A percentile compares a stretch with the other conserved stretches of the same genome.
Conservation (phyloP, 2,888 invertebrate genomes). For the Diaprepes abbreviatus region DNA sequence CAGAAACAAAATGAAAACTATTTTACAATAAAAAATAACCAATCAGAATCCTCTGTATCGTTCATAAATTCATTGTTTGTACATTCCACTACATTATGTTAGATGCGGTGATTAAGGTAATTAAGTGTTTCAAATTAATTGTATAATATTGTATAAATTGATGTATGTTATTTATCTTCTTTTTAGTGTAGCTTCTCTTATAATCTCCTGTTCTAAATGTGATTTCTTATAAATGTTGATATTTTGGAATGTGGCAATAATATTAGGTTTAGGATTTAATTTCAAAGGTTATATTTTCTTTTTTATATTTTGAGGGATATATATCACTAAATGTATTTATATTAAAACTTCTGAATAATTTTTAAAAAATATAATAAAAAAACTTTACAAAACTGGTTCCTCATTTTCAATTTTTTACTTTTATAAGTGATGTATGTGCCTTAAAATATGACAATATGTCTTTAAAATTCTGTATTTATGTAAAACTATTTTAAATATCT, state of each 20-base stretch:
- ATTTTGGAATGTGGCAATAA: constrained; percentile 37
- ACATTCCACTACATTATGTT: constrained; percentile 28
- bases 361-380: no score
- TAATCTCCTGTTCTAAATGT: constrained; percentile 36
- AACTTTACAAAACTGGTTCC: no score
- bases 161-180: constrained; percentile 16
- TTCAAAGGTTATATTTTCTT: neutral
- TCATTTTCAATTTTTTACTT: no score
- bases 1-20: constrained; percentile 4
- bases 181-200: constrained; percentile 20
- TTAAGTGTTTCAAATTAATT: constrained; percentile 21
- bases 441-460: no score
- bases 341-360: no score
- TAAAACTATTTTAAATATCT: no score
- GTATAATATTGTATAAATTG: constrained; percentile 38
- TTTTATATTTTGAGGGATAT: neutral
- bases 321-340: no score
- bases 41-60: constrained; percentile 4
- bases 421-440: no score
- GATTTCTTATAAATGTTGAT: constrained; percentile 27
- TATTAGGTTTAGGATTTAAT: constrained; percentile 23
- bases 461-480: no score
- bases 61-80: constrained; percentile 34
- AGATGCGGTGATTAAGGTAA: constrained; percentile 7
- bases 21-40: neutral